phyloP scores from a whole-genome alignment of 2,797 vertebrate species.

The Alosa sapidissima region DNA sequence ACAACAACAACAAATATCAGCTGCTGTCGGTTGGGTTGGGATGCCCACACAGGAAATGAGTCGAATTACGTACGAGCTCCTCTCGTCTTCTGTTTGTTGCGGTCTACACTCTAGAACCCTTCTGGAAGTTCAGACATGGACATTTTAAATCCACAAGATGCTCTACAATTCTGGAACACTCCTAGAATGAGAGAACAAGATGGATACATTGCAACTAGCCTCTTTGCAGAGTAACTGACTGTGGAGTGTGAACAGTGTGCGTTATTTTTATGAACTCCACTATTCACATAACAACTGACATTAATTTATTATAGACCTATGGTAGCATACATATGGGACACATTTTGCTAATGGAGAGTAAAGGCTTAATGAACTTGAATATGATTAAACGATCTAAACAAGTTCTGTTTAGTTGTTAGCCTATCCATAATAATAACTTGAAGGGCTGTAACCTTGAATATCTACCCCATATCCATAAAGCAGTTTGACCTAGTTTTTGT shows the following conservation, averaged over 20 bases:
- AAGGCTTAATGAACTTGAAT: background rate
- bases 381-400: background rate
- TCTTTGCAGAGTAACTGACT: background rate
- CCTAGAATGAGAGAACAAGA: background rate
- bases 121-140: background rate
- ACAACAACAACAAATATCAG: constrained; percentile 61
- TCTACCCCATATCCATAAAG: background rate
- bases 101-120: background rate
- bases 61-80: background rate
- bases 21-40: background rate
- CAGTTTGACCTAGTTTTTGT: background rate
- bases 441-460: background rate
- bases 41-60: constrained; percentile 9
- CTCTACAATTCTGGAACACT: background rate
- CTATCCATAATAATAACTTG: background rate
- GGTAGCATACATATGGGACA: background rate
- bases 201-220: background rate
- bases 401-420: background rate
- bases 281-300: background rate
- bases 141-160: background rate
- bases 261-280: background rate
- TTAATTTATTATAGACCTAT: background rate
- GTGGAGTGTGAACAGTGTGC: too few species aligned
- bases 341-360: background rate
- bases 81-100: background rate